Percentiles rank a stretch among this genome's conserved stretches.
Conservation (phyloP, 2,797 vertebrate species). For the Pyrocephalus nanus region DNA sequence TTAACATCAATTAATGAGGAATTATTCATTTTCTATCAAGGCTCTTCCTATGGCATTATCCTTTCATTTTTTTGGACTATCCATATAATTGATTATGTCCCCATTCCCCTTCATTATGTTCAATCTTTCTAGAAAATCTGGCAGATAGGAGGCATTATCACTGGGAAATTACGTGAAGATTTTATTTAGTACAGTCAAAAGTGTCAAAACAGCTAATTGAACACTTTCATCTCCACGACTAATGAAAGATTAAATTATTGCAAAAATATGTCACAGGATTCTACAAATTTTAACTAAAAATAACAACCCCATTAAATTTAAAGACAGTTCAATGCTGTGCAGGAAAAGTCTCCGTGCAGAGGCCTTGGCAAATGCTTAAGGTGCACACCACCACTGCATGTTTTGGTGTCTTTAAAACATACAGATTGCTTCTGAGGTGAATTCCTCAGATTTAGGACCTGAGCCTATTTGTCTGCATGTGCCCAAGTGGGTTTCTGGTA, state of each 20-base stretch:
- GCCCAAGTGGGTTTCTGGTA: neutral
- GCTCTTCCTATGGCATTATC: neutral
- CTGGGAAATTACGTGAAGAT: neutral
- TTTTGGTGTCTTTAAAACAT: neutral
- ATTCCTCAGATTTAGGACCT: neutral
- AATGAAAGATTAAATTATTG: slow-evolving; percentile 38
- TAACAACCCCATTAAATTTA: neutral
- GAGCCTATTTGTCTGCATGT: neutral
- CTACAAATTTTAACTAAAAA: slow-evolving; percentile 23
- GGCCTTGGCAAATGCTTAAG: neutral
- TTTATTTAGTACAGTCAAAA: slow-evolving; percentile 11
- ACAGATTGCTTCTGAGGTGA: neutral
- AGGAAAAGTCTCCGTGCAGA: neutral
- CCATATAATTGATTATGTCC: neutral
- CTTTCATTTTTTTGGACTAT: neutral
- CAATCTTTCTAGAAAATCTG: neutral
- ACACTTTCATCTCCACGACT: slow-evolving; percentile 34
- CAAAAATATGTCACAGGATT: slow-evolving; percentile 22
- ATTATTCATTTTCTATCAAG: neutral
- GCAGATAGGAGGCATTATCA: neutral
- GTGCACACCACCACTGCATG: neutral
- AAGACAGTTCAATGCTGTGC: neutral
- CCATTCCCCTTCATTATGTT: neutral
- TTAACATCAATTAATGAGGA: neutral
- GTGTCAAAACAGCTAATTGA: slow-evolving; percentile 55